Conservation (phyloP, 2,888 invertebrate species). For the Polietes domitor region DNA sequence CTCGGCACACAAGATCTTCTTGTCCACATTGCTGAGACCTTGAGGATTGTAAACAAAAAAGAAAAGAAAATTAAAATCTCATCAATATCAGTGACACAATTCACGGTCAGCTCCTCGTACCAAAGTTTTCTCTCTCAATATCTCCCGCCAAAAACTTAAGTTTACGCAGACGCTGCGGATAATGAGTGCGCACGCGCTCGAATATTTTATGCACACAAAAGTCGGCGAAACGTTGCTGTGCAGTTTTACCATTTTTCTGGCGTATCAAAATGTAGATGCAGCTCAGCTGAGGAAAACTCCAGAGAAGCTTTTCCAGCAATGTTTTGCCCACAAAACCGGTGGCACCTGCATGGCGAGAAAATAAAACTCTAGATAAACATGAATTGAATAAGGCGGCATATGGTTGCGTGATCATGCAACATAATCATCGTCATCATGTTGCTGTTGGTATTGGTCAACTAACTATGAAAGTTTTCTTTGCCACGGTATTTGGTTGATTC, state of each 20-base stretch:
- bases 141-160: slow-evolving; percentile 88
- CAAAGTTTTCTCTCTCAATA: slow-evolving; percentile 81
- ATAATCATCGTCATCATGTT: not conserved
- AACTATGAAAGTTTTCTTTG: slow-evolving; percentile 80
- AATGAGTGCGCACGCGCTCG: slow-evolving; percentile 85
- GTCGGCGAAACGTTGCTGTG: slow-evolving; percentile 87
- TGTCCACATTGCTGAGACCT: slow-evolving; percentile 86
- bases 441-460: slow-evolving; percentile 80
- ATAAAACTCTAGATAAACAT: not conserved
- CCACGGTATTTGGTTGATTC: not conserved
- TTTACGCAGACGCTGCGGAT: slow-evolving; percentile 86
- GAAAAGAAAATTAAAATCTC: not conserved
- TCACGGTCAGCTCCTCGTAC: slow-evolving; percentile 65
- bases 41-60: slow-evolving; percentile 19
- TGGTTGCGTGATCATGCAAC: not conserved
- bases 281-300: slow-evolving; percentile 90
- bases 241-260: slow-evolving; percentile 86
- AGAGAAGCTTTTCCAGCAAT: slow-evolving; percentile 93
- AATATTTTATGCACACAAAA: slow-evolving; percentile 90
- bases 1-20: slow-evolving; percentile 83
- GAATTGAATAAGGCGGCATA: slow-evolving; percentile 16
- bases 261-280: slow-evolving; percentile 92
- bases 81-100: no score
- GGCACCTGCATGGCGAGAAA: slow-evolving; percentile 82
- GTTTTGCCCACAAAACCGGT: slow-evolving; percentile 98